These are phyloP conservation scores for Orestias chungarensis DNA, from an alignment of 2,797 vertebrate genomes.

Conservation along the genomic window DNA sequence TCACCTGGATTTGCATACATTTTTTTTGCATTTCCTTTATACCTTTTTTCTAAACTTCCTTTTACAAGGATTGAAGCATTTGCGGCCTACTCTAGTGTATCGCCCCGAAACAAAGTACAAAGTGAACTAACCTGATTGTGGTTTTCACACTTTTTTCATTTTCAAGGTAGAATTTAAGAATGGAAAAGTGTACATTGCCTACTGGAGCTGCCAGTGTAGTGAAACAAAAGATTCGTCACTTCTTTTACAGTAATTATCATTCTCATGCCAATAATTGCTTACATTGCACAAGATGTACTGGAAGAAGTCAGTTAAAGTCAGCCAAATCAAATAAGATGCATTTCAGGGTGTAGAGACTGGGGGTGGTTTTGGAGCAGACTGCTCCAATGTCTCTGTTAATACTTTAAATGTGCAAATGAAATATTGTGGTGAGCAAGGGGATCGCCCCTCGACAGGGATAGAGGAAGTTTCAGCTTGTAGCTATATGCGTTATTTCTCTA, in stretches of 20 bases:
- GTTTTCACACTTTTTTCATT: conserved; percentile 68
- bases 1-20: not conserved
- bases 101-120: conserved; percentile 32
- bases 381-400: conserved; percentile 4
- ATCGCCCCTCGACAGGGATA: conserved; percentile 5
- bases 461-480: not conserved
- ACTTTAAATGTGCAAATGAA: conserved; percentile 7
- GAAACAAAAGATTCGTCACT: not conserved
- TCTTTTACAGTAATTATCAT: not conserved
- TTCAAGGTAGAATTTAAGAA: conserved; percentile 54
- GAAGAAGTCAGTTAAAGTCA: not conserved
- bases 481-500: not conserved
- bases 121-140: conserved; percentile 67
- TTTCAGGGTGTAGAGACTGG: not conserved
- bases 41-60: conserved; percentile 1
- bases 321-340: not conserved
- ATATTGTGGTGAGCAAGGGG: conserved; percentile 13
- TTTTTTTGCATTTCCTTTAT: not conserved
- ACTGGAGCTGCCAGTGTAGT: conserved; percentile 4
- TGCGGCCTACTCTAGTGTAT: conserved; percentile 18
- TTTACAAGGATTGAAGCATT: conserved; percentile 8
- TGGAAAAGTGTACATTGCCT: conserved; percentile 39
- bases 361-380: conserved; percentile 3
- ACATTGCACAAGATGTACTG: not conserved
- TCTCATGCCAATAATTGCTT: not conserved